These are phyloP conservation scores for Callyntrura guangdongensis DNA, from an alignment of 2,888 invertebrate species.

Conservation along the genomic window DNA sequence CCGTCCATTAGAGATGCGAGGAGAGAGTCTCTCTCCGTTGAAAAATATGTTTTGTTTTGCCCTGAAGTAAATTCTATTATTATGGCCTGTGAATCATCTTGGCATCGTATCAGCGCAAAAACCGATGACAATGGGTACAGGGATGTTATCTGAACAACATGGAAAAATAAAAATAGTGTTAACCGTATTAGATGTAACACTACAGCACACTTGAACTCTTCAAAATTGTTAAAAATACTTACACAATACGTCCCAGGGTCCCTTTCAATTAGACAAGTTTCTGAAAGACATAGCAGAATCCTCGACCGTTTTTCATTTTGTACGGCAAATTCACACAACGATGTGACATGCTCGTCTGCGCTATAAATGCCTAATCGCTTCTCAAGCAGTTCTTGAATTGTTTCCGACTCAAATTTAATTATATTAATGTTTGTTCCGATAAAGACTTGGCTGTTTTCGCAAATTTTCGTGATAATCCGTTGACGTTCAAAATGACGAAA, in stretches of 20 bases:
- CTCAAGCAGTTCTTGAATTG: conserved; percentile 94
- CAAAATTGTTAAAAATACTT: conserved; percentile 76
- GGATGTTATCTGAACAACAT: conserved; percentile 80
- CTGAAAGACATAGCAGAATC: conserved; percentile 96
- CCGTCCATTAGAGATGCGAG: conserved; percentile 98
- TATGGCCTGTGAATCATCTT: conserved; percentile 97
- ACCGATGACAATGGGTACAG: conserved; percentile 88
- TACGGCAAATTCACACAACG: conserved; percentile 98
- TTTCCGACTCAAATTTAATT: conserved; percentile 91
- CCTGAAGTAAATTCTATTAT: conserved; percentile 98
- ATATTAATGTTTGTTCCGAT: conserved; percentile 94
- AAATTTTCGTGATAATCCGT: conserved; percentile 94
- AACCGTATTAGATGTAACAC: background rate
- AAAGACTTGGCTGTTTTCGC: conserved; percentile 93
- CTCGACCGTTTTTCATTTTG: conserved; percentile 95
- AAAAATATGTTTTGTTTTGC: conserved; percentile 94
- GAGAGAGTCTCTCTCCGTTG: conserved; percentile 98
- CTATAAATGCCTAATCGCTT: conserved; percentile 97
- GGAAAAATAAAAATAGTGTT: background rate
- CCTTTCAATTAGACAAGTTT: conserved; percentile 97
- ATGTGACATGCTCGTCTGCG: conserved; percentile 97
- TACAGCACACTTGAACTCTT: background rate
- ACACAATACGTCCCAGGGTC: conserved; percentile 96
- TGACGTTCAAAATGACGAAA: conserved; percentile 95
- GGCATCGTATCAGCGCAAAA: conserved; percentile 95